phyloP scores from a whole-genome alignment of 2,113 vertebrate genomes.

The Urocynchramus pylzowi region DNA sequence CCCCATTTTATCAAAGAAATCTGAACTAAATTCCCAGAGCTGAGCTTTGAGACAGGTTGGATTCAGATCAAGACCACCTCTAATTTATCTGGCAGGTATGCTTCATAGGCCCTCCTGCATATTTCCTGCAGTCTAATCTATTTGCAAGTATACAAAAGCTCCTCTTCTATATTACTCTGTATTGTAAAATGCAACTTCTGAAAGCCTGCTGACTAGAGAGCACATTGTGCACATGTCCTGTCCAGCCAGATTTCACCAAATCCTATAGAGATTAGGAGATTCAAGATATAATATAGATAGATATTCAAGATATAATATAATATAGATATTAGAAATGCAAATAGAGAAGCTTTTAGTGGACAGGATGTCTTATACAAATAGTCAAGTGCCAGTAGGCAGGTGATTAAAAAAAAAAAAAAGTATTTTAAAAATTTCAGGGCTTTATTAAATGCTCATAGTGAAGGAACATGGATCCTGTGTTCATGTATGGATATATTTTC shows the following conservation, averaged over 20 bases:
- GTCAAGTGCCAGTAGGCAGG: not conserved
- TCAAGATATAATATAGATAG: too few species aligned
- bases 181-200: not conserved
- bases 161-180: not conserved
- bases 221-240: not conserved
- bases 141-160: not conserved
- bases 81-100: slow-evolving; percentile 30
- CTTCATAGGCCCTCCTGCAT: not conserved
- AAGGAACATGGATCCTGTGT: not conserved
- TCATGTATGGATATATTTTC: not conserved
- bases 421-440: not conserved
- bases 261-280: too few species aligned
- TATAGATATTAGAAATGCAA: too few species aligned
- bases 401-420: not conserved
- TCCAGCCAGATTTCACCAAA: not conserved
- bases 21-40: slow-evolving; percentile 5
- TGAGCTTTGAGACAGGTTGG: not conserved
- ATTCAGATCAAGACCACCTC: slow-evolving; percentile 54
- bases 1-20: slow-evolving; percentile 29
- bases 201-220: not conserved
- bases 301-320: too few species aligned
- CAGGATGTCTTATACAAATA: not conserved
- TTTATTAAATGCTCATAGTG: not conserved
- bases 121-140: slow-evolving; percentile 8
- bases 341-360: not conserved